phyloP scores from a whole-genome alignment of 2,888 invertebrate species.

The Pandemis cinnamomeana region DNA sequence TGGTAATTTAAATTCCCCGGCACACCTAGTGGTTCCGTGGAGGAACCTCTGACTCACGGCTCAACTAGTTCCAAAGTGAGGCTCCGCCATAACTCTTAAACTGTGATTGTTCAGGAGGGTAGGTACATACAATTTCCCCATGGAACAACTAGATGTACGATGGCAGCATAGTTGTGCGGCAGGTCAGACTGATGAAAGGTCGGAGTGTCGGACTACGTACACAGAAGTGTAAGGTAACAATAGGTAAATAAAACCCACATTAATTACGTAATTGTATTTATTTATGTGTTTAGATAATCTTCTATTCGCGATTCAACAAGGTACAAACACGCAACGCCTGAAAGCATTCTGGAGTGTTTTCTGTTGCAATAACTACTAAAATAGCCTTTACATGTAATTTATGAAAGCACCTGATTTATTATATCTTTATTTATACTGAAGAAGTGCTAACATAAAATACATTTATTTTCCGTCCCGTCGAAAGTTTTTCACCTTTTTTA shows the following conservation, averaged over 20 bases:
- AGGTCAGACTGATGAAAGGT: too few relatives aligned
- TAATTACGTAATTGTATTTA: constrained; percentile 59
- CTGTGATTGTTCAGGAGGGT: too few relatives aligned
- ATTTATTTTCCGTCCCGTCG: not conserved
- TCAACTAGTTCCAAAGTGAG: too few relatives aligned
- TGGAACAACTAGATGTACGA: too few relatives aligned
- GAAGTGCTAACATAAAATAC: not conserved
- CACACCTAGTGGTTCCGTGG: too few relatives aligned
- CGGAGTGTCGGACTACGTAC: too few relatives aligned
- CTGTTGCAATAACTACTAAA: constrained; percentile 26
- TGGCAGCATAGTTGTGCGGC: too few relatives aligned
- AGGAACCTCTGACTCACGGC: too few relatives aligned
- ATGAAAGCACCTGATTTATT: constrained; percentile 20
- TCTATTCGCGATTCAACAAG: constrained; percentile 74
- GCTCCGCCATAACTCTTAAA: too few relatives aligned
- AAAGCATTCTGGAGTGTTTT: constrained; percentile 39
- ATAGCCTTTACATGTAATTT: constrained; percentile 3
- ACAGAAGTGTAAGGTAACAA: too few relatives aligned
- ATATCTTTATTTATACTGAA: constrained; percentile 11
- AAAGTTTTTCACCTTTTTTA: not conserved
- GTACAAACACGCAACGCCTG: constrained; percentile 50
- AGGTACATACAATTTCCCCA: too few relatives aligned
- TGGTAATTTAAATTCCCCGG: too few relatives aligned
- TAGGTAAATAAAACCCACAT: constrained; percentile 53
- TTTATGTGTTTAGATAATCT: constrained; percentile 67